These are phyloP conservation scores for Halictus rubicundus DNA, from an alignment of 1,140 invertebrate species.

Conservation along the genomic window DNA sequence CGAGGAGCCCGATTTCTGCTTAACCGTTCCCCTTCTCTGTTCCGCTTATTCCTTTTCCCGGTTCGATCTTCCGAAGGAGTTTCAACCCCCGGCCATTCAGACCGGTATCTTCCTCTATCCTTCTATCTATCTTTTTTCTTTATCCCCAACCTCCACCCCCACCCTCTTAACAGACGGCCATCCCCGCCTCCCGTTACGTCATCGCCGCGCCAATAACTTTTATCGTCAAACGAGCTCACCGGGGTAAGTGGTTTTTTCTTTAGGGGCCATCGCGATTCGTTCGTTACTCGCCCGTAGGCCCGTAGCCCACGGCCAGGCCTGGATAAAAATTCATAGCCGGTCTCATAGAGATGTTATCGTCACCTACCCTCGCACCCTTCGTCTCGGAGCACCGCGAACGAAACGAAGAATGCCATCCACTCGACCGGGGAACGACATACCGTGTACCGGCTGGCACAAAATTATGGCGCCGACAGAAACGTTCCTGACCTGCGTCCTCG, in stretches of 20 bases:
- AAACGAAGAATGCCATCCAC: conserved; percentile 59
- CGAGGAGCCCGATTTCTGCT: neutral
- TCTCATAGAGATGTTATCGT: conserved; percentile 62
- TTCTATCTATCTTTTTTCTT: neutral
- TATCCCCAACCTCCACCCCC: no score
- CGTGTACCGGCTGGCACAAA: no score
- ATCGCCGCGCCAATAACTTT: conserved; percentile 55
- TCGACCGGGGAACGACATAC: conserved; percentile 19
- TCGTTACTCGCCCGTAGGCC: conserved; percentile 17
- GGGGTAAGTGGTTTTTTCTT: conserved; percentile 45
- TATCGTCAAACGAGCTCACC: conserved; percentile 44
- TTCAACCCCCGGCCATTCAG: neutral
- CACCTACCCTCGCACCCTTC: conserved; percentile 48
- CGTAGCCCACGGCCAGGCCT: conserved; percentile 44
- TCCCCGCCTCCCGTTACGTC: conserved; percentile 35
- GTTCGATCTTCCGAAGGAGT: neutral
- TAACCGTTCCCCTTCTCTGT: neutral
- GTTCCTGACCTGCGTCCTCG: no score
- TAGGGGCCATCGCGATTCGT: conserved; percentile 51
- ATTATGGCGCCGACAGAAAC: no score
- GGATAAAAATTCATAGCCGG: conserved; percentile 66
- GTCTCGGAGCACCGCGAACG: conserved; percentile 24
- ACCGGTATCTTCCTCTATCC: neutral
- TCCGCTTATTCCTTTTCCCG: no score
- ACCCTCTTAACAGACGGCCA: no score